Evolutionary conservation across 2,113 vertebrate genomes (phyloP).

Genomic region (Hippopotamus amphibius): DNA sequence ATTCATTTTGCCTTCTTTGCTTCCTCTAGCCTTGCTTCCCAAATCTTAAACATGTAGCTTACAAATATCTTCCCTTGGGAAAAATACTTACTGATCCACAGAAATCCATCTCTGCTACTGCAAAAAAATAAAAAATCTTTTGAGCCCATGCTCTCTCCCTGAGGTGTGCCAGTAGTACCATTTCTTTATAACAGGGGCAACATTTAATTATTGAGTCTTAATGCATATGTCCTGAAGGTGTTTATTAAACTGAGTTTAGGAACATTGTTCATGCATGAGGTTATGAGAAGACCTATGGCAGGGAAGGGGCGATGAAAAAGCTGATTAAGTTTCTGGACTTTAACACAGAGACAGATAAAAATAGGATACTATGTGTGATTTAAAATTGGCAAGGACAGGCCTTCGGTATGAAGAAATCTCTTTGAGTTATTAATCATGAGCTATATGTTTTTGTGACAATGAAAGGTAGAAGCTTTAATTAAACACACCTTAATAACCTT

Average conservation of each 20-base stretch:
- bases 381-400: slow-evolving; percentile 77
- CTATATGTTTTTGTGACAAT: slow-evolving; percentile 69
- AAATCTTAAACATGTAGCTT: slow-evolving; percentile 62
- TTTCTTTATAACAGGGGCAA: slow-evolving; percentile 57
- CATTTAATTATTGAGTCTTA: slow-evolving; percentile 73
- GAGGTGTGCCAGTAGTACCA: slow-evolving; percentile 35
- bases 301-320: slow-evolving; percentile 47
- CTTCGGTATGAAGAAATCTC: slow-evolving; percentile 60
- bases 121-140: neutral
- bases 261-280: slow-evolving; percentile 58
- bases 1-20: slow-evolving; percentile 46
- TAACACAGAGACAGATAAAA: slow-evolving; percentile 77
- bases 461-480: slow-evolving; percentile 73
- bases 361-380: slow-evolving; percentile 63
- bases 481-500: slow-evolving; percentile 71
- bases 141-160: slow-evolving; percentile 23
- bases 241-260: slow-evolving; percentile 66
- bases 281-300: slow-evolving; percentile 63
- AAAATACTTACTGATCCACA: slow-evolving; percentile 71
- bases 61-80: slow-evolving; percentile 61
- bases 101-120: slow-evolving; percentile 67
- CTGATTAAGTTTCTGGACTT: slow-evolving; percentile 77
- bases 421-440: slow-evolving; percentile 59
- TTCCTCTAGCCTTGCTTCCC: slow-evolving; percentile 44
- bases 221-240: slow-evolving; percentile 55